Evolutionary conservation across 2,113 vertebrate genomes (phyloP), one percentile per base, ranked within the genome.

Genomic region (Scatophagus argus): DNA sequence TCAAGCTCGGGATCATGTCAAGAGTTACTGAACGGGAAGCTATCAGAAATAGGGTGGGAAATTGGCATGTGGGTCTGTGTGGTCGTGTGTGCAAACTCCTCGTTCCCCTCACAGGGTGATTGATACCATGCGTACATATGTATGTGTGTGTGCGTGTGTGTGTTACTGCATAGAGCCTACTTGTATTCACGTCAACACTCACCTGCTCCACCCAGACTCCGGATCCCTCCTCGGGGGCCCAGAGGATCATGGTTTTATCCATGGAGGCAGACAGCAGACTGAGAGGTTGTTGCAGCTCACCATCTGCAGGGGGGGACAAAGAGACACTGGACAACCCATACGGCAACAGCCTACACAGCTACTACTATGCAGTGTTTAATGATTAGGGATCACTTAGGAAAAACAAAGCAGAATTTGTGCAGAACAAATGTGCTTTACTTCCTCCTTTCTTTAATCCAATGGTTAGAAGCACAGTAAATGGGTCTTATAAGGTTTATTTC

Each of bases 231-330:
- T 99, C 98, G 31, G 98, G 97, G 86, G 95, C 95, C 98, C 98
- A 99, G 21, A 99, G 89, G 85, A 99, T 98, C 95, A 99, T 96
- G 54, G 96, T 99, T 95, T 98, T 99, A 93, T 99, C 97, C 97
- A 98, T 97, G 56, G 98, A 99, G 1, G 96, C 97, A 62, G 98
- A 99, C 13, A 99, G 91, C 62, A 99, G 87, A 81, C 90, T 93
- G 90, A 97, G 92, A 64, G 95, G 95, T 81, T 98, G 96, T 80
- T 96, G 94, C 76, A 95, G 88, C 84, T 93, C 90, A 47, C 94
- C 95, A 91, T 93, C 98, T 99, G 90, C 86, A 94, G 94, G 86
- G 92, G 85, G 92, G 91, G 88, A 90, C 85, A 90, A 51, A 83
- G 21, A 61, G 39, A 77, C 32, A 41, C 25, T 60, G 29, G 34